Evolutionary conservation across 2,797 vertebrate genomes (phyloP), one percentile per base, ranked within the genome.

Genomic region (Nyctalus aviator): DNA sequence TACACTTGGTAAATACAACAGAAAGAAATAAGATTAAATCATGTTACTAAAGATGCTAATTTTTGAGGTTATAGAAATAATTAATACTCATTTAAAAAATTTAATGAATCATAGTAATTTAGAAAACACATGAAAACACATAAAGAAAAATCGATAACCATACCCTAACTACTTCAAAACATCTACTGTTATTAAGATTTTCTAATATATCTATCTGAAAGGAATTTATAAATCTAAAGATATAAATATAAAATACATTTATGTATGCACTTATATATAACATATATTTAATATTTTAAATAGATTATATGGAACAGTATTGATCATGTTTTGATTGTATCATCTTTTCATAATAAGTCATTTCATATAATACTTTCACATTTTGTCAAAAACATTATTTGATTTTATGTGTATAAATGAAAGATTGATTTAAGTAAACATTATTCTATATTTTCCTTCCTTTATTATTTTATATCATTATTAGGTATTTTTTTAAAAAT

Each of bases 1-100:
- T 18, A 57, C 0, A 53, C 18, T 76, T 85, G 30, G 20, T 79
- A 9, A 53, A 41, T 50, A 41, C 9, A 85, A 59, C 59, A 73
- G 48, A 88, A 85, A 79, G 30, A 82, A 82, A 73, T 32, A 87
- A 94, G n/a, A 68, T 18, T 27, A 46, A 82, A 66, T 85, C 18
- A 32, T 23, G 17, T 53, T 59, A 25, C 84, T 78, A 71, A 77
- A 68, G 3, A 68, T 57, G 20, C 12, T 84, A 25, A 25, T 35
- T 35, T 93, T 25, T 85, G 12, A 83, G 13, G 85, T 83, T 77
- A 57, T 55, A 48, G 64, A 83, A 81, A 59, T 57, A 3, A 37
- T 53, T 48, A 86, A 73, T 46, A 59, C 25, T 55, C 4, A 27
- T 78, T 90, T 0, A 14, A 10, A 35, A 84, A 86, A 72, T 59